A percentile compares a stretch with the other conserved stretches of the same genome.
phyloP scores from a whole-genome alignment of 1,140 invertebrate species.

The Ceratosolen fusciceps region DNA sequence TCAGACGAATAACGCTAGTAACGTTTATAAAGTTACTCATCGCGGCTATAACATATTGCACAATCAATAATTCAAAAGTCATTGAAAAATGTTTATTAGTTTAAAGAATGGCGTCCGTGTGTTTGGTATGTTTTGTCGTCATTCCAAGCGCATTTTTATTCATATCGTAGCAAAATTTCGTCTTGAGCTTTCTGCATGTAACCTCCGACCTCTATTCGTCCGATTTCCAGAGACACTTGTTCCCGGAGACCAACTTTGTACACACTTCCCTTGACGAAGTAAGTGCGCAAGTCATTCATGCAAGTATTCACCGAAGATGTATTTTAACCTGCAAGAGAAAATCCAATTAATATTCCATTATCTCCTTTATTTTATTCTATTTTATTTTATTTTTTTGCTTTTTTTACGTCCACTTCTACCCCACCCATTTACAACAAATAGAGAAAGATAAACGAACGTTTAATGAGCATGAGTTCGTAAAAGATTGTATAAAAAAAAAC shows the following conservation, averaged over 20 bases:
- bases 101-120: neutral
- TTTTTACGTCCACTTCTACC: no score
- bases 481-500: conserved; percentile 39
- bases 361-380: conserved; percentile 13
- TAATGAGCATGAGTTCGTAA: conserved; percentile 15
- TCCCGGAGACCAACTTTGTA: conserved; percentile 41
- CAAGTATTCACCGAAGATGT: conserved; percentile 50
- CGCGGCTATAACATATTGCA: conserved; percentile 3
- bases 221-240: conserved; percentile 23
- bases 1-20: neutral
- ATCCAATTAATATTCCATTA: conserved; percentile 34
- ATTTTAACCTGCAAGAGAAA: conserved; percentile 48
- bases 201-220: conserved; percentile 14
- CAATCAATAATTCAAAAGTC: conserved; percentile 32
- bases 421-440: neutral
- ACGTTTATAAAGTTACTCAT: conserved; percentile 28
- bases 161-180: conserved; percentile 36
- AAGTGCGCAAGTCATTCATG: conserved; percentile 47
- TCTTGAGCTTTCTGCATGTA: conserved; percentile 41
- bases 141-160: conserved; percentile 62
- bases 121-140: conserved; percentile 48
- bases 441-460: conserved; percentile 17
- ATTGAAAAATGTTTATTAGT: conserved; percentile 1
- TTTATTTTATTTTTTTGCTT: neutral
- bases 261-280: conserved; percentile 39